phyloP scores from a whole-genome alignment of 35 echinoderm and acorn worm genomes.

The Diadema setosum region DNA sequence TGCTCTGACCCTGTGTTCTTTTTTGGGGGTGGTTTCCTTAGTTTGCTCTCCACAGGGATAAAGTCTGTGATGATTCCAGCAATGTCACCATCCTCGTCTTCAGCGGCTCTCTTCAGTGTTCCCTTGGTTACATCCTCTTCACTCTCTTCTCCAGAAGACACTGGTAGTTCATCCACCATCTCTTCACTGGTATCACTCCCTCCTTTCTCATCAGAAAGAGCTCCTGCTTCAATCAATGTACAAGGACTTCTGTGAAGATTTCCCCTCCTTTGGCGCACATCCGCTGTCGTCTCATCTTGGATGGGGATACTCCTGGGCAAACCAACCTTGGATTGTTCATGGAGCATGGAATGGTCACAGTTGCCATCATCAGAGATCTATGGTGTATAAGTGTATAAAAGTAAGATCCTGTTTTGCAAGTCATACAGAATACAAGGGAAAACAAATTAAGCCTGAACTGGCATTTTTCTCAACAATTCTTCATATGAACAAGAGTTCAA shows the following conservation, averaged over 20 bases:
- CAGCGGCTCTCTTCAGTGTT: not conserved
- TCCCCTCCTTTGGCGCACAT: not conserved
- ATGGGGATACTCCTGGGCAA: not conserved
- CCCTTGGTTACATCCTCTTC: not conserved
- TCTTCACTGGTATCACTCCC: not conserved
- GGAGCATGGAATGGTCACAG: no score
- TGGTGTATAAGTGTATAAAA: no score
- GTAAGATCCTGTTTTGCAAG: no score
- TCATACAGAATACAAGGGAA: no score
- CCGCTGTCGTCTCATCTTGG: not conserved
- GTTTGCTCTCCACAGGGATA: not conserved
- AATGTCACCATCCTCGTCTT: not conserved
- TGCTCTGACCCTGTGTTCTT: not conserved
- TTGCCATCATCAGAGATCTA: no score
- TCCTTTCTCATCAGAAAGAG: not conserved
- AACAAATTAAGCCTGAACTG: no score
- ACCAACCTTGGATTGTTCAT: no score
- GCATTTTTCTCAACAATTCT: no score
- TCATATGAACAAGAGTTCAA: no score
- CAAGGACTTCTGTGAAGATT: not conserved
- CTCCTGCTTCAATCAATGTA: not conserved
- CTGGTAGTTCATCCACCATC: no score
- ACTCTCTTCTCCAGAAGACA: no score
- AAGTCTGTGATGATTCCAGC: slow-evolving; percentile 11
- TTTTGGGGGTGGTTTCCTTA: not conserved